These are phyloP conservation scores for Notospermus geniculatus DNA, from an alignment of 1,140 invertebrate genomes.

Conservation along the genomic window DNA sequence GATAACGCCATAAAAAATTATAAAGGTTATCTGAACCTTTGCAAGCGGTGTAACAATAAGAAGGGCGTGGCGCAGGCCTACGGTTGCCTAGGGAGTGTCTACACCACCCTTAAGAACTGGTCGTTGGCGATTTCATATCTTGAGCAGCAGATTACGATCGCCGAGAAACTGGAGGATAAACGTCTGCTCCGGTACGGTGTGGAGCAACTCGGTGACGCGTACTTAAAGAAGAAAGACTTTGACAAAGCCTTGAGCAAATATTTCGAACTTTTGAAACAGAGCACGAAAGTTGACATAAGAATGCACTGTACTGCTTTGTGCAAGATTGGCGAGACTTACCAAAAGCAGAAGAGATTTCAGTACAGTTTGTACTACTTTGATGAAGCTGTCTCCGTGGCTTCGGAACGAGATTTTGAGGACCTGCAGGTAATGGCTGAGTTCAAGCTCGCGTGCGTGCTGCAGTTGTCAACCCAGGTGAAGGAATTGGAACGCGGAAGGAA, in stretches of 20 bases:
- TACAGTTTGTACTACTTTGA: conserved; percentile 43
- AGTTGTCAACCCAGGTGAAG: conserved; percentile 38
- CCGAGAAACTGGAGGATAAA: conserved; percentile 30
- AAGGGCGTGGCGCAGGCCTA: conserved; percentile 46
- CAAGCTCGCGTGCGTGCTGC: conserved; percentile 41
- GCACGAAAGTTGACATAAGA: conserved; percentile 26
- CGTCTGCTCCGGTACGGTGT: conserved; percentile 35
- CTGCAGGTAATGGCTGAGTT: conserved; percentile 42
- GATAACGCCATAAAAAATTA: conserved; percentile 39
- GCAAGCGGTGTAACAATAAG: conserved; percentile 34
- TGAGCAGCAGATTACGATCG: conserved; percentile 43
- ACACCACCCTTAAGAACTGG: conserved; percentile 42
- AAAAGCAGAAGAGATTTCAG: conserved; percentile 32
- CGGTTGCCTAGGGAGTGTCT: conserved; percentile 45
- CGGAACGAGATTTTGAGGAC: conserved; percentile 35
- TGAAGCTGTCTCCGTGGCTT: conserved; percentile 31
- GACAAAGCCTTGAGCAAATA: conserved; percentile 33
- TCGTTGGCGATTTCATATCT: conserved; percentile 39
- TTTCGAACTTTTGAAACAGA: conserved; percentile 31
- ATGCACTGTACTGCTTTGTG: conserved; percentile 34
- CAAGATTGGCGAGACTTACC: conserved; percentile 42
- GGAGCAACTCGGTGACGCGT: conserved; percentile 47
- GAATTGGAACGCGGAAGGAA: conserved; percentile 42
- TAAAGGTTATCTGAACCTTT: conserved; percentile 34
- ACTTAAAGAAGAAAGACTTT: conserved; percentile 38